Percentiles rank a stretch among this genome's conserved stretches.
phyloP scores from a whole-genome alignment of 2,113 vertebrate species.

The Lates calcarifer region DNA sequence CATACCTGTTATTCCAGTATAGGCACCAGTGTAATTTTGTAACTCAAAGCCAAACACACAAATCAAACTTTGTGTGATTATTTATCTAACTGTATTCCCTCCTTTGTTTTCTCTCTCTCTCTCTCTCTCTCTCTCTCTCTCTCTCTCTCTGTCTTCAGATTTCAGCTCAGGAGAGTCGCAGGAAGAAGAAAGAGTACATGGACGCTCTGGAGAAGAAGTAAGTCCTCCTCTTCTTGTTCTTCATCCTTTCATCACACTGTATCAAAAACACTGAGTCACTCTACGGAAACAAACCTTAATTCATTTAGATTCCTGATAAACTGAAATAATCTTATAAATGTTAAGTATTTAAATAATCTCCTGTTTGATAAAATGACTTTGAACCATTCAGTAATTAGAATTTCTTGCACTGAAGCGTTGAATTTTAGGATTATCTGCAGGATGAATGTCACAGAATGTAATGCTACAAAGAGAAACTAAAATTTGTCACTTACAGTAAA shows the following conservation, averaged over 20 bases:
- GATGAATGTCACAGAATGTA: too few relatives aligned
- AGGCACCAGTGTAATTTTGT: too few relatives aligned
- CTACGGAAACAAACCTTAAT: neutral
- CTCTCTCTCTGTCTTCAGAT: conserved; percentile 83
- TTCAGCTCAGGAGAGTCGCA: conserved; percentile 97
- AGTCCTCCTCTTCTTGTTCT: conserved; percentile 40
- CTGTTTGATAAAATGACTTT: neutral
- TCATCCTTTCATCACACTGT: neutral
- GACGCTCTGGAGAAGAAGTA: conserved; percentile 98
- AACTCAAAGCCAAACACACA: neutral
- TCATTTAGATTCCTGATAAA: neutral
- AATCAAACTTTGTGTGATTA: neutral
- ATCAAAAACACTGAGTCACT: neutral
- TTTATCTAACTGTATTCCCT: neutral
- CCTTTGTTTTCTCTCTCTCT: neutral
- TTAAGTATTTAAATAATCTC: neutral
- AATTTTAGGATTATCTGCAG: neutral
- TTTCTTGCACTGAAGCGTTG: neutral
- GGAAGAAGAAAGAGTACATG: conserved; percentile 99
- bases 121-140: neutral
- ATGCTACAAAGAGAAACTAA: neutral
- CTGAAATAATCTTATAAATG: neutral
- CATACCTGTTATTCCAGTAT: too few relatives aligned
- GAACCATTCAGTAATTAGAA: neutral
- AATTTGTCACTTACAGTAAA: neutral